A percentile compares a stretch with the other conserved stretches of the same genome.
These are phyloP conservation scores for Austrolebias charrua DNA, from an alignment of 2,797 vertebrate genomes.

Conservation along the genomic window DNA sequence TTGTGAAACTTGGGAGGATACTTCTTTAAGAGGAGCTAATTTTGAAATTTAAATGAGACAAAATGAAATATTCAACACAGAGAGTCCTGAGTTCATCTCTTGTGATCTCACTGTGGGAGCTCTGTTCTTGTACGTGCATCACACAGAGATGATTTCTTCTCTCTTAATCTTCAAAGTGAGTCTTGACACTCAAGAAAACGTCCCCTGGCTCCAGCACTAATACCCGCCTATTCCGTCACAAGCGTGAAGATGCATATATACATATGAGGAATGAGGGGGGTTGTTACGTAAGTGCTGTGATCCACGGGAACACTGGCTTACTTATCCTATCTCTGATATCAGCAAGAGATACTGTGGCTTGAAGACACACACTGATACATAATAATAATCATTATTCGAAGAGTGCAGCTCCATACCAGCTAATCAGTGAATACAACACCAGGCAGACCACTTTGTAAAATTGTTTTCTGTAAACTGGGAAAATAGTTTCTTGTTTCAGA, in stretches of 20 bases:
- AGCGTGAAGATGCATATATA: constrained; percentile 20
- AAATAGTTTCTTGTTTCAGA: constrained; percentile 12
- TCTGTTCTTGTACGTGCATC: constrained; percentile 30
- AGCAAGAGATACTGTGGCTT: constrained; percentile 30
- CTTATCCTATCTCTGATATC: constrained; percentile 53
- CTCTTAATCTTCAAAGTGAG: constrained; percentile 74
- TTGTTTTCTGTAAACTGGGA: constrained; percentile 27
- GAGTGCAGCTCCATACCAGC: constrained; percentile 22
- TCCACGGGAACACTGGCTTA: constrained; percentile 33
- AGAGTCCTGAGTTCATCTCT: constrained; percentile 31
- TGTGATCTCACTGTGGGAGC: constrained; percentile 34
- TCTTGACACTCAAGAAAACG: constrained; percentile 57
- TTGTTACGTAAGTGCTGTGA: constrained; percentile 60
- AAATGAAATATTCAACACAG: constrained; percentile 28
- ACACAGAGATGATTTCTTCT: constrained; percentile 37
- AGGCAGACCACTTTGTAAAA: constrained; percentile 46
- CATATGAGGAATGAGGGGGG: constrained; percentile 32
- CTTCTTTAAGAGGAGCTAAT: neutral
- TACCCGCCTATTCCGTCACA: constrained; percentile 20
- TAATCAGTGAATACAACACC: constrained; percentile 53
- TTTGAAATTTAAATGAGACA: constrained; percentile 3
- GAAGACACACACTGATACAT: constrained; percentile 35
- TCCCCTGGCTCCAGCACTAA: constrained; percentile 29
- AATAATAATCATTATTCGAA: constrained; percentile 60
- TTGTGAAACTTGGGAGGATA: constrained; percentile 22